A percentile compares a stretch with the other conserved stretches of the same genome.
phyloP scores from a whole-genome alignment of 2,888 invertebrate species.

The Chrysolina americana region DNA sequence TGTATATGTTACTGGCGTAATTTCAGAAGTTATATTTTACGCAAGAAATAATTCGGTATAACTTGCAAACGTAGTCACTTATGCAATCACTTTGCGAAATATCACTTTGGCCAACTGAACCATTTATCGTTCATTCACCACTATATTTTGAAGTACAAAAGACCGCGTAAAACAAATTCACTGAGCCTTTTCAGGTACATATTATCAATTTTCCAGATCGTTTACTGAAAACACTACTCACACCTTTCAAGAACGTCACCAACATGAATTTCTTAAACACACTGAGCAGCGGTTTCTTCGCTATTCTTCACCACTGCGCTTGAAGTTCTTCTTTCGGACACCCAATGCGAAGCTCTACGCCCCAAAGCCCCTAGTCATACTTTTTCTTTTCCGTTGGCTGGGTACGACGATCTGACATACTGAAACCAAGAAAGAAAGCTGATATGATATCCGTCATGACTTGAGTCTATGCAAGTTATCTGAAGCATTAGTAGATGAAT shows the following conservation, averaged over 20 bases:
- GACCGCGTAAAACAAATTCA: not conserved
- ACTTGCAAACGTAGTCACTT: not conserved
- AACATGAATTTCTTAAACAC: slow-evolving; percentile 52
- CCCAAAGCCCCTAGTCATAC: slow-evolving; percentile 81
- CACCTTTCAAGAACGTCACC: not conserved
- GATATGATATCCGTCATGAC: not conserved
- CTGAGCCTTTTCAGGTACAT: not conserved
- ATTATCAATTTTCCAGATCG: not conserved
- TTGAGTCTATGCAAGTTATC: no score
- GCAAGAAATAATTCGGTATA: no score
- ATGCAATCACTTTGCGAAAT: not conserved
- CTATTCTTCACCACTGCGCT: slow-evolving; percentile 62
- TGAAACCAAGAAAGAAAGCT: slow-evolving; percentile 66
- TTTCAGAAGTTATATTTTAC: no score
- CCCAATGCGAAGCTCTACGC: slow-evolving; percentile 65
- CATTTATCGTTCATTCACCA: not conserved
- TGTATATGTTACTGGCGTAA: no score
- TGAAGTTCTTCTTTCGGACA: slow-evolving; percentile 62
- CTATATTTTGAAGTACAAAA: not conserved
- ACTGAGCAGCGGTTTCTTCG: slow-evolving; percentile 57
- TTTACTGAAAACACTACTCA: not conserved
- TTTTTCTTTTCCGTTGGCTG: slow-evolving; percentile 82
- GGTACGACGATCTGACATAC: slow-evolving; percentile 85
- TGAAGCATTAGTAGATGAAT: no score
- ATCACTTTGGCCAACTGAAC: not conserved